These are phyloP conservation scores for Macropus fuliginosus DNA, from an alignment of 2,797 vertebrate genomes.

Conservation along the genomic window DNA sequence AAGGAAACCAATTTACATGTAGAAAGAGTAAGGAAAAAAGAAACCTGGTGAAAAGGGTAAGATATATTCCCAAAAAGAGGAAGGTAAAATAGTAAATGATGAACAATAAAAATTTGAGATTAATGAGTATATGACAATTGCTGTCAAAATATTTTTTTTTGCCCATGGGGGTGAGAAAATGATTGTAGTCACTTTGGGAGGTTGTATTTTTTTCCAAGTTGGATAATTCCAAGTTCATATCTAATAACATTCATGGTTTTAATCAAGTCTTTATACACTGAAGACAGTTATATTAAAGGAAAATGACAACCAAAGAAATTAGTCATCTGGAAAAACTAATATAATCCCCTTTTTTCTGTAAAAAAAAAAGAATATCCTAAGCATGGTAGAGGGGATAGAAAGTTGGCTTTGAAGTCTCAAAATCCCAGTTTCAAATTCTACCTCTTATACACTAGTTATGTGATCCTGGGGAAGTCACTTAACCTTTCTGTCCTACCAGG, in stretches of 20 bases:
- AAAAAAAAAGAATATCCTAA: neutral
- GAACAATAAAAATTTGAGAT: neutral
- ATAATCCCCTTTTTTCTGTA: neutral
- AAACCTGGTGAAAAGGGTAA: neutral
- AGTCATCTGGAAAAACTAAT: neutral
- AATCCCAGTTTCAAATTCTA: neutral
- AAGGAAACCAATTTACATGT: neutral
- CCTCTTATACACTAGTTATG: neutral
- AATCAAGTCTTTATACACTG: neutral
- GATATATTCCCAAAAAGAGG: neutral
- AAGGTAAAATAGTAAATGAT: neutral
- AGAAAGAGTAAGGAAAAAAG: neutral
- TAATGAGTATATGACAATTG: neutral
- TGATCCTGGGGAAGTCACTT: neutral
- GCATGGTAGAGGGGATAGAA: neutral
- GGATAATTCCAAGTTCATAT: neutral
- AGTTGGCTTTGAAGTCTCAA: neutral
- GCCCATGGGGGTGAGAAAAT: neutral
- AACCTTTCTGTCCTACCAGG: neutral
- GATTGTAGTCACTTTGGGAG: neutral
- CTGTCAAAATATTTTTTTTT: conserved; percentile 19
- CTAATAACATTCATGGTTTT: no score
- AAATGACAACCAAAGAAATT: neutral
- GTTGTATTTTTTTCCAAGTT: neutral
- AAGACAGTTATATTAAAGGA: neutral